Conservation (phyloP, 2,888 invertebrate species). For the Lacanobia oleracea region DNA sequence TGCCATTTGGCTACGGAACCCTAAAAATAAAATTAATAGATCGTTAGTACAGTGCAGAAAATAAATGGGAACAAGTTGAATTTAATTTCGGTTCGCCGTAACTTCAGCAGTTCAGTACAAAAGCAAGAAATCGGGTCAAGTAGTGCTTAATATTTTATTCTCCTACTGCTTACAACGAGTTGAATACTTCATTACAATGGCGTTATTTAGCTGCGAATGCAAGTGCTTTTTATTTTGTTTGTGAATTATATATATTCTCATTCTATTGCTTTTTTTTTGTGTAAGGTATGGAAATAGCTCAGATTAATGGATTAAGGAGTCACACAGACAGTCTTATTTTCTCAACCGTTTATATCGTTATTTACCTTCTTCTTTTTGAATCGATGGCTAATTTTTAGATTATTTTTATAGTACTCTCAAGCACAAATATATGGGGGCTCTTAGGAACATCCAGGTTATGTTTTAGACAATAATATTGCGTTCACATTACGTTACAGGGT, state of each 20-base stretch:
- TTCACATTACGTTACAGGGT: no score
- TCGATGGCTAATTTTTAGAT: no score
- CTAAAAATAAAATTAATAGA: not conserved
- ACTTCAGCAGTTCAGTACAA: constrained; percentile 40
- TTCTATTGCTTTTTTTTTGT: not conserved
- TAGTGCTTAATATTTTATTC: constrained; percentile 67
- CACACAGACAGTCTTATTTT: no score
- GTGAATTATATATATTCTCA: not conserved
- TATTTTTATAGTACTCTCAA: no score
- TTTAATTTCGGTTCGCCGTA: constrained; percentile 31
- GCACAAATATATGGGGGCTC: no score
- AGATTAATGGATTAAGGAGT: no score
- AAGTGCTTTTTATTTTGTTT: constrained; percentile 23
- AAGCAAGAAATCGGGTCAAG: constrained; percentile 52
- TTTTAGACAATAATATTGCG: no score
- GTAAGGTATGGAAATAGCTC: no score
- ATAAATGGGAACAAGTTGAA: constrained; percentile 20
- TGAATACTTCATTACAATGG: constrained; percentile 62
- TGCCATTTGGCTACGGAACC: no score
- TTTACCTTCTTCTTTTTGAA: no score
- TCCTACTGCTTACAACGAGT: constrained; percentile 58
- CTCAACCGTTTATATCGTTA: no score
- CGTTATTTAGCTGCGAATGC: constrained; percentile 33
- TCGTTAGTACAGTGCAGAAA: constrained; percentile 1
- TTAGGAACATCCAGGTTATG: no score